phyloP scores from a whole-genome alignment of 2,113 vertebrate species.

The Chrysochloris asiatica region DNA sequence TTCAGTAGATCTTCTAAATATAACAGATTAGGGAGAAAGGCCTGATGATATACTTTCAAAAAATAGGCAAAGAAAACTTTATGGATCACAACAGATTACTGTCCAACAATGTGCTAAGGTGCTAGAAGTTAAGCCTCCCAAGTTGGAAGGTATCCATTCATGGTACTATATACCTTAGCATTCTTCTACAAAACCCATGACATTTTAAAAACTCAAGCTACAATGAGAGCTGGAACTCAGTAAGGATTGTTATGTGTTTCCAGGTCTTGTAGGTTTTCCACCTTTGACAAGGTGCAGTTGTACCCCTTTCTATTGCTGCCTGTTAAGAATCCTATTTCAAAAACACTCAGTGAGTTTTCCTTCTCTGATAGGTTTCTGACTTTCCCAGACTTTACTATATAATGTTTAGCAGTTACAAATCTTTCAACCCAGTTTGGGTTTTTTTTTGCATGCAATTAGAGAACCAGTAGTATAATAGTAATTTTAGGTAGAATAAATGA shows the following conservation, averaged over 20 bases:
- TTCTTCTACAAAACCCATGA: background rate
- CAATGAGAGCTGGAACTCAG: background rate
- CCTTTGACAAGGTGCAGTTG: background rate
- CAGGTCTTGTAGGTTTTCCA: background rate
- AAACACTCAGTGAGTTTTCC: background rate
- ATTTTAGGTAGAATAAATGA: background rate
- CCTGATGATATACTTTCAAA: too few relatives aligned
- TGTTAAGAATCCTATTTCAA: background rate
- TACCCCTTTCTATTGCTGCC: background rate
- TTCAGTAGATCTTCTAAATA: too few relatives aligned
- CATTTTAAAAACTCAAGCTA: constrained; percentile 3
- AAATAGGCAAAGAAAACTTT: too few relatives aligned
- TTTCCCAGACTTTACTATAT: background rate
- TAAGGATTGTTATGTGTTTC: background rate
- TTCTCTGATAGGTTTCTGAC: background rate
- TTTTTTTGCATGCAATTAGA: background rate
- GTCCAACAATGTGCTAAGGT: too few relatives aligned
- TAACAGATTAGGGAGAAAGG: too few relatives aligned
- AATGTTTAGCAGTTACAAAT: background rate
- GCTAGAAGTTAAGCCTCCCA: background rate
- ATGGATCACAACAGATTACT: too few relatives aligned
- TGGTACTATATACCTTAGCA: too few relatives aligned
- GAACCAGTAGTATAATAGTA: background rate
- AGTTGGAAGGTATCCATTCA: background rate
- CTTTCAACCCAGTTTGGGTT: background rate